Base-by-base conservation (phyloP, 2,797 vertebrate genomes). In the Coreius guichenoti region DNA sequence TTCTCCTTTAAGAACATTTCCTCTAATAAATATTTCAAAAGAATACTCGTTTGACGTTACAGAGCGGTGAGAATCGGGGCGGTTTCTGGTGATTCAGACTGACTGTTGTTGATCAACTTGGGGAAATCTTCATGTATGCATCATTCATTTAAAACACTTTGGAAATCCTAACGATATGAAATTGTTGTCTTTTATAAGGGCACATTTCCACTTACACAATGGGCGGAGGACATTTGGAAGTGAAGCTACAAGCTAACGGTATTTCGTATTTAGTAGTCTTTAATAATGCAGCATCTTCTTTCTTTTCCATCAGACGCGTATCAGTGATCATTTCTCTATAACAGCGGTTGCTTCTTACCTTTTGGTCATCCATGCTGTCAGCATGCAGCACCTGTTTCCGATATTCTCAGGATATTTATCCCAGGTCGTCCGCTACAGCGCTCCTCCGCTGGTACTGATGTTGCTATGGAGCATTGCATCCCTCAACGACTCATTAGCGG, bases 361-460 rank as follows among this genome's bases (percentile, higher is more conserved):
- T 96, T 89, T 95, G 95, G 82, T 96, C 95, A 26, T 93, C 95
- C 95, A 96, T 96, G 81, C 77, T 90, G 87, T 81, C 82, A 83
- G 84, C 82, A 85, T 87, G 87, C 76, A 77, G 80, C 79, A 21
- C 91, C 92, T 86, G 88, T 85, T 84, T 88, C 84, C 73, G 81
- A 86, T 87, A 86, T 87, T 70, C 86, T 86, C 49, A 86, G 87
- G 67, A 29, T 86, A 63, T 61, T 45, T 74, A 78, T 72, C 85
- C 87, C 73, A 74, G 90, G 83, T 13, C 54, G 74, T 67, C 87
- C 75, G 82, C 86, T 81, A 89, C 4, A 85, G 70, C 65, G 17
- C 88, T 39, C 83, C 76, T 79, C 81, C n/a, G 72, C 65, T 80
- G 95, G 93, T 95, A 91, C 93, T 95, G 95, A 95, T 95, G 94